These are phyloP conservation scores for Limnephilus lunatus DNA, from an alignment of 2,888 invertebrate species.

Conservation along the genomic window DNA sequence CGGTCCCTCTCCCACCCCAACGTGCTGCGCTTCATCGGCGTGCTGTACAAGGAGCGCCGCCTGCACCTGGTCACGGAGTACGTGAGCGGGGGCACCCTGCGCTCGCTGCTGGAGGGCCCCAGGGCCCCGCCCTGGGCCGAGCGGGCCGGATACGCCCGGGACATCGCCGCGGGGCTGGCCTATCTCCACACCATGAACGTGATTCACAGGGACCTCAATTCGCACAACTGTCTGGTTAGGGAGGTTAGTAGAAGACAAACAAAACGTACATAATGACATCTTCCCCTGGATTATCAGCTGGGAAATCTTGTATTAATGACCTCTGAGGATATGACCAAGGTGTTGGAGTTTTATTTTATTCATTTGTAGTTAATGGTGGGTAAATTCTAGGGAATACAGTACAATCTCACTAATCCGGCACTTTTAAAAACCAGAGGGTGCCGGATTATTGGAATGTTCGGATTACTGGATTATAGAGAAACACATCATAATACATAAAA, in stretches of 20 bases:
- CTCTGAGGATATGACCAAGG: no score
- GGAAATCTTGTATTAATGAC: no score
- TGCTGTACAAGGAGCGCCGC: slow-evolving; percentile 94
- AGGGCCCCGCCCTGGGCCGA: slow-evolving; percentile 87
- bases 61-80: slow-evolving; percentile 95
- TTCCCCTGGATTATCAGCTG: neutral
- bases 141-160: slow-evolving; percentile 90
- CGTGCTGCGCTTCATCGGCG: slow-evolving; percentile 94
- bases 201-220: slow-evolving; percentile 96
- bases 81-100: slow-evolving; percentile 93
- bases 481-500: no score
- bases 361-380: no score
- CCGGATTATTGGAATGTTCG: no score
- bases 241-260: slow-evolving; percentile 80
- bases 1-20: slow-evolving; percentile 93
- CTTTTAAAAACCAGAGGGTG: no score
- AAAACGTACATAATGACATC: neutral
- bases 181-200: slow-evolving; percentile 96
- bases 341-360: neutral
- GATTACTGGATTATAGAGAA: no score
- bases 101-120: slow-evolving; percentile 86
- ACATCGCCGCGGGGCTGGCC: slow-evolving; percentile 95
- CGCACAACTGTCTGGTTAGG: slow-evolving; percentile 94
- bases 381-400: no score
- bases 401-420: no score